Percentiles rank a stretch among this genome's conserved stretches.
Evolutionary conservation across 2,113 vertebrate species (phyloP).

Genomic region (Mirounga angustirostris): DNA sequence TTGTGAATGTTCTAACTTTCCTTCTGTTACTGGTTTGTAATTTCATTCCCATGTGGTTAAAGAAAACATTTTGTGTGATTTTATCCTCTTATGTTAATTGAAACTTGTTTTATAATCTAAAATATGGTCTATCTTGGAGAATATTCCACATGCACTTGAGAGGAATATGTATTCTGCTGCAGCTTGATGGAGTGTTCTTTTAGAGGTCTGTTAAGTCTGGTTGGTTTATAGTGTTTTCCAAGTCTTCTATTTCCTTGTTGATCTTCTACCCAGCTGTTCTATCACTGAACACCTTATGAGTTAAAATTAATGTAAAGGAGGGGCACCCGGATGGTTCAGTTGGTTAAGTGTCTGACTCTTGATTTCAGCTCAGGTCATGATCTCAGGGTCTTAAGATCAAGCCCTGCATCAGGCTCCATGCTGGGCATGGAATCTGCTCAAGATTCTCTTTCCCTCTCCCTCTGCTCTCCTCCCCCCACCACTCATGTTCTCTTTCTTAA

Average conservation of each 20-base stretch:
- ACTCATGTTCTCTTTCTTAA: no score
- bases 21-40: slow-evolving; percentile 13
- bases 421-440: no score
- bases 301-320: not conserved
- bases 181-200: not conserved
- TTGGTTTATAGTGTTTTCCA: not conserved
- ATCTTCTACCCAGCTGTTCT: not conserved
- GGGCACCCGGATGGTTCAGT: not conserved
- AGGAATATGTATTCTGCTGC: not conserved
- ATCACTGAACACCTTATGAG: not conserved
- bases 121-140: not conserved
- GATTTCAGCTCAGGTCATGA: no score
- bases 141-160: not conserved
- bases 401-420: no score
- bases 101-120: not conserved
- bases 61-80: not conserved
- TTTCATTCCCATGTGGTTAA: not conserved
- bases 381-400: no score
- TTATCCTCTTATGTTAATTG: not conserved
- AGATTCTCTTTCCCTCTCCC: no score
- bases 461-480: no score
- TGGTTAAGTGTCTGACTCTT: not conserved
- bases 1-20: not conserved
- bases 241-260: not conserved
- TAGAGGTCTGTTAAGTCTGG: not conserved